Percentiles rank a stretch among this genome's conserved stretches.
Evolutionary conservation across 2,797 vertebrate genomes (phyloP).

Genomic region (Dallia pectoralis): DNA sequence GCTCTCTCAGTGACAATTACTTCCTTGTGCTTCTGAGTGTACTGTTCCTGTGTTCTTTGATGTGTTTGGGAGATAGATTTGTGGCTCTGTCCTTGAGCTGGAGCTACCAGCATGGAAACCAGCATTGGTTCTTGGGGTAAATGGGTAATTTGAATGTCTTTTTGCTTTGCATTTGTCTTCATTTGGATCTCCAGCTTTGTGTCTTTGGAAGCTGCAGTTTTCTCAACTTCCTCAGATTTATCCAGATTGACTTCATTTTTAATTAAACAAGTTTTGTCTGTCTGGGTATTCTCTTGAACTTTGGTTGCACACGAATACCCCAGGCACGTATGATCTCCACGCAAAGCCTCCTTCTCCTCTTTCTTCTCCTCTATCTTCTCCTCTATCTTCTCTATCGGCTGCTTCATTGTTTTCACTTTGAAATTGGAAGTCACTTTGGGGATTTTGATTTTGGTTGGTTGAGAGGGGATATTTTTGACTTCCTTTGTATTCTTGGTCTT

Average conservation of each 20-base stretch:
- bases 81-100: conserved; percentile 64
- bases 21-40: conserved; percentile 61
- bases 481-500: conserved; percentile 69
- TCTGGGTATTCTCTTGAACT: conserved; percentile 49
- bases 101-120: conserved; percentile 50
- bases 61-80: conserved; percentile 61
- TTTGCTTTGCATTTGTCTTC: conserved; percentile 56
- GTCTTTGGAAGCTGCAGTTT: conserved; percentile 42
- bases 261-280: conserved; percentile 32
- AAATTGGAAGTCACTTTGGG: conserved; percentile 76
- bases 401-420: conserved; percentile 82
- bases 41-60: conserved; percentile 62
- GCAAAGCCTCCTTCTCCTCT: conserved; percentile 46
- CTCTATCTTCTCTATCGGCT: conserved; percentile 65
- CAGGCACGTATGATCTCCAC: conserved; percentile 55
- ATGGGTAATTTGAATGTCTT: conserved; percentile 52
- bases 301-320: conserved; percentile 48
- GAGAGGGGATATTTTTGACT: conserved; percentile 57
- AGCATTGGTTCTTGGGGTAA: conserved; percentile 56
- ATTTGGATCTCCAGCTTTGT: conserved; percentile 51
- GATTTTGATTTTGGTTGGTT: conserved; percentile 74
- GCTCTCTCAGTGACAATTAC: conserved; percentile 62
- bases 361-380: conserved; percentile 58
- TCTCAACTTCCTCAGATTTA: conserved; percentile 42
- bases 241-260: conserved; percentile 51